A percentile compares a stretch with the other conserved stretches of the same genome.
These are phyloP conservation scores for Aricia artaxerxes DNA, from an alignment of 2,888 invertebrate genomes.

Conservation along the genomic window DNA sequence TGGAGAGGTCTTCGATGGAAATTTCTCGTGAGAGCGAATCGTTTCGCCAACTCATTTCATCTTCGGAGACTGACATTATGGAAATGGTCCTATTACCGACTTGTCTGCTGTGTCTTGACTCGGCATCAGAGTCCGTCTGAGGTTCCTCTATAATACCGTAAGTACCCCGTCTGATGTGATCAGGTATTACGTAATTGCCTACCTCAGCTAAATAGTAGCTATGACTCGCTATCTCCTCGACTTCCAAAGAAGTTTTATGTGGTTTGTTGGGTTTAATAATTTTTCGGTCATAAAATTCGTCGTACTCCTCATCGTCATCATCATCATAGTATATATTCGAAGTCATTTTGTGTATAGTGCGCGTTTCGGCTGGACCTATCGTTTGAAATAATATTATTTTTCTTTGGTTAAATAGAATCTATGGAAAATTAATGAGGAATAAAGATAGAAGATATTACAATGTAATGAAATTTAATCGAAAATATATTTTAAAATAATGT, in stretches of 20 bases:
- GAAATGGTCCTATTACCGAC: slow-evolving; percentile 79
- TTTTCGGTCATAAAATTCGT: slow-evolving; percentile 50
- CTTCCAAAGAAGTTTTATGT: slow-evolving; percentile 77
- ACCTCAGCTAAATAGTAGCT: slow-evolving; percentile 80
- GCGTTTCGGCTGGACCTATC: slow-evolving; percentile 85
- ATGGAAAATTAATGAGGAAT: slow-evolving; percentile 9
- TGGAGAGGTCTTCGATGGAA: slow-evolving; percentile 80
- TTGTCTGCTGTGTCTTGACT: slow-evolving; percentile 56
- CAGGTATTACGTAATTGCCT: slow-evolving; percentile 70
- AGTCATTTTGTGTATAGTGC: slow-evolving; percentile 83
- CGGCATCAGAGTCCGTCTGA: slow-evolving; percentile 74
- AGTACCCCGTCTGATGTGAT: slow-evolving; percentile 67
- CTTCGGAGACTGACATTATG: slow-evolving; percentile 84
- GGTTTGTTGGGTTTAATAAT: slow-evolving; percentile 72
- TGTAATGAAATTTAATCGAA: slow-evolving; percentile 51
- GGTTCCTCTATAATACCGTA: slow-evolving; percentile 78
- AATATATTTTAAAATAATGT: slow-evolving; percentile 18
- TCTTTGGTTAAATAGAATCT: slow-evolving; percentile 16
- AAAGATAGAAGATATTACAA: slow-evolving; percentile 45
- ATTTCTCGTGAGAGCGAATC: slow-evolving; percentile 79
- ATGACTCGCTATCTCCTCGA: slow-evolving; percentile 82
- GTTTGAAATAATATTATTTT: slow-evolving; percentile 65
- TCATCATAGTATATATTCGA: slow-evolving; percentile 81
- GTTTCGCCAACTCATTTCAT: slow-evolving; percentile 80
- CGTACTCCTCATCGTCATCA: slow-evolving; percentile 74